These are phyloP conservation scores for Drosophila gaucha DNA, from an alignment of 2,888 invertebrate species.

Conservation along the genomic window DNA sequence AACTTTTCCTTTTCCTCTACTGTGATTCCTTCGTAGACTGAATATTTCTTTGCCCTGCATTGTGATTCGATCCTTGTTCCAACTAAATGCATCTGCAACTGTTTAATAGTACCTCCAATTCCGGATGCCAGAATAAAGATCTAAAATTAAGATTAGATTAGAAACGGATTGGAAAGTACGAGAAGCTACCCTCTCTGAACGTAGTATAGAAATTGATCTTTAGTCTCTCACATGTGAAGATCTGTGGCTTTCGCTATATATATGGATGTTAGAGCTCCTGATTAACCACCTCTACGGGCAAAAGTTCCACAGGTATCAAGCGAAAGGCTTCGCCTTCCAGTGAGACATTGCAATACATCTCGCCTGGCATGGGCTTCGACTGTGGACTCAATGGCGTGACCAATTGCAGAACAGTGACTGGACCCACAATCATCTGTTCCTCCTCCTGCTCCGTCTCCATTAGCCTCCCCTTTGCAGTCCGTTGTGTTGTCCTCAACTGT, in stretches of 20 bases:
- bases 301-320: constrained; percentile 39
- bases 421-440: constrained; percentile 12
- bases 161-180: not conserved
- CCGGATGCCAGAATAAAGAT: constrained; percentile 5
- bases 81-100: constrained; percentile 5
- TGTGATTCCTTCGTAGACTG: not conserved
- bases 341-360: constrained; percentile 23
- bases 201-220: no score
- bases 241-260: not conserved
- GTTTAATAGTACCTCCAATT: constrained; percentile 17
- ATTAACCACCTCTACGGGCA: constrained; percentile 19
- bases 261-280: constrained; percentile 22
- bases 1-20: not conserved
- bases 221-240: constrained; percentile 17
- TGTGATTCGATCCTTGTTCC: not conserved
- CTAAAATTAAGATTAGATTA: constrained; percentile 14
- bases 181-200: not conserved
- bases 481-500: no score
- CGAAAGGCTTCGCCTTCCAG: constrained; percentile 52
- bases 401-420: constrained; percentile 47
- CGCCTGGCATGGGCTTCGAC: constrained; percentile 21
- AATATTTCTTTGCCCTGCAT: not conserved
- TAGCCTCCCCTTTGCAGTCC: not conserved
- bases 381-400: constrained; percentile 33
- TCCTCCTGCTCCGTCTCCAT: not conserved